phyloP scores from a whole-genome alignment of 2,888 invertebrate genomes.

The Drosophila neutralis region DNA sequence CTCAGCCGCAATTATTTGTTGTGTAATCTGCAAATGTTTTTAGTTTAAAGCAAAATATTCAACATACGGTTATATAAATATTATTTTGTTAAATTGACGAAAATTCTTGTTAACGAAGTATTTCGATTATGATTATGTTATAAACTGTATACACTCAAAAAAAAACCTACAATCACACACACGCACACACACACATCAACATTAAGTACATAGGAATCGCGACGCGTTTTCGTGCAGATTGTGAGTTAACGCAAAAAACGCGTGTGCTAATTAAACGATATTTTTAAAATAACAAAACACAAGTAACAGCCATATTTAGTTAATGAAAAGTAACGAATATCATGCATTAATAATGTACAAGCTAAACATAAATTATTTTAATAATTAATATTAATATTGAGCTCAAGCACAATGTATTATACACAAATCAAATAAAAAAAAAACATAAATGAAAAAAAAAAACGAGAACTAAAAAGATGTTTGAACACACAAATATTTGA shows the following conservation, averaged over 20 bases:
- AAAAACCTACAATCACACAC: neutral
- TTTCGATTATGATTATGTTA: slow-evolving; percentile 65
- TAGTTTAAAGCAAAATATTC: slow-evolving; percentile 27
- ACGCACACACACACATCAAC: slow-evolving; percentile 25
- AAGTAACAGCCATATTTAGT: slow-evolving; percentile 77
- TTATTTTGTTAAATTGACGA: slow-evolving; percentile 72
- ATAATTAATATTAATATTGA: slow-evolving; percentile 57
- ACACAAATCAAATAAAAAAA: slow-evolving; percentile 41
- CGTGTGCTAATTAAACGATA: slow-evolving; percentile 15
- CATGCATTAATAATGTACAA: slow-evolving; percentile 75
- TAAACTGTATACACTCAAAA: slow-evolving; percentile 26
- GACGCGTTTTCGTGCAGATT: slow-evolving; percentile 20
- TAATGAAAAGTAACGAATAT: slow-evolving; percentile 67
- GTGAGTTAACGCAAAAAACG: slow-evolving; percentile 21
- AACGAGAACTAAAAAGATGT: slow-evolving; percentile 7
- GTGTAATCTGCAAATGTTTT: slow-evolving; percentile 36
- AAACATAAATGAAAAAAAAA: slow-evolving; percentile 1
- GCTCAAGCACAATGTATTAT: slow-evolving; percentile 69
- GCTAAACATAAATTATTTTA: slow-evolving; percentile 63
- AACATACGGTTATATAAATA: slow-evolving; percentile 29
- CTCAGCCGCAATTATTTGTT: slow-evolving; percentile 48
- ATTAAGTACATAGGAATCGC: slow-evolving; percentile 32
- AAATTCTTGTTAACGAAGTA: slow-evolving; percentile 71
- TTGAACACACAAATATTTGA: slow-evolving; percentile 19
- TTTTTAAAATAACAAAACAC: slow-evolving; percentile 19